These are phyloP conservation scores for Pseudomugil tenellus DNA, from an alignment of 2,797 vertebrate species.

Conservation along the genomic window DNA sequence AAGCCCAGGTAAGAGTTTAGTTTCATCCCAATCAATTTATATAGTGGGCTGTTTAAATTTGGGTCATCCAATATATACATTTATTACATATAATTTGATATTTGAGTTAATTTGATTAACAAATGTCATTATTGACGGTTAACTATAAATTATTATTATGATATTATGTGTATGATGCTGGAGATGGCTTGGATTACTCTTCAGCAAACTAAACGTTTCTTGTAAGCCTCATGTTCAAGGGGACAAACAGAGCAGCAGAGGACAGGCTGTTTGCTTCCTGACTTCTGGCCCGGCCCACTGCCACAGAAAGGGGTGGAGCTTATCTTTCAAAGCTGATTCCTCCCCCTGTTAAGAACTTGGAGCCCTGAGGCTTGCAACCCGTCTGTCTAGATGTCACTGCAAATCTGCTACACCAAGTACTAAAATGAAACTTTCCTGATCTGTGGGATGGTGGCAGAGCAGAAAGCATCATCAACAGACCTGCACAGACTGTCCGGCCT, in stretches of 20 bases:
- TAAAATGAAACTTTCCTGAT: slow-evolving; percentile 53
- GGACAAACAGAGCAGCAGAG: slow-evolving; percentile 70
- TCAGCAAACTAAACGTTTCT: slow-evolving; percentile 65
- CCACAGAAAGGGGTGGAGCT: slow-evolving; percentile 63
- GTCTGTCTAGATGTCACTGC: slow-evolving; percentile 64
- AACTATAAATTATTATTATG: slow-evolving; percentile 78
- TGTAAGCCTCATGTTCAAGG: slow-evolving; percentile 61
- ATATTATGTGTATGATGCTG: slow-evolving; percentile 76
- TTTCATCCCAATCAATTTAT: slow-evolving; percentile 77
- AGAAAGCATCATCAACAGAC: slow-evolving; percentile 60
- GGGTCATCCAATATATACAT: slow-evolving; percentile 77
- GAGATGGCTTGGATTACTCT: slow-evolving; percentile 74
- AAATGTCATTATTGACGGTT: slow-evolving; percentile 72
- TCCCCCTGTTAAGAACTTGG: slow-evolving; percentile 59
- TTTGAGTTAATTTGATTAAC: slow-evolving; percentile 67
- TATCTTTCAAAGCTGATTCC: slow-evolving; percentile 55
- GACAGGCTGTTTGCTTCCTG: slow-evolving; percentile 54
- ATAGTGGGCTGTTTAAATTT: slow-evolving; percentile 80
- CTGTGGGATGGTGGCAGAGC: slow-evolving; percentile 50
- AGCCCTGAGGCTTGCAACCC: slow-evolving; percentile 56
- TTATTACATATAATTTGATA: slow-evolving; percentile 77
- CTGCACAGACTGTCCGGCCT: slow-evolving; percentile 60
- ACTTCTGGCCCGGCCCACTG: slow-evolving; percentile 73
- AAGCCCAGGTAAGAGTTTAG: slow-evolving; percentile 76
- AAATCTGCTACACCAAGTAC: slow-evolving; percentile 54